Evolutionary conservation across 2,888 invertebrate genomes (phyloP).

Genomic region (Cybosia mesomella): DNA sequence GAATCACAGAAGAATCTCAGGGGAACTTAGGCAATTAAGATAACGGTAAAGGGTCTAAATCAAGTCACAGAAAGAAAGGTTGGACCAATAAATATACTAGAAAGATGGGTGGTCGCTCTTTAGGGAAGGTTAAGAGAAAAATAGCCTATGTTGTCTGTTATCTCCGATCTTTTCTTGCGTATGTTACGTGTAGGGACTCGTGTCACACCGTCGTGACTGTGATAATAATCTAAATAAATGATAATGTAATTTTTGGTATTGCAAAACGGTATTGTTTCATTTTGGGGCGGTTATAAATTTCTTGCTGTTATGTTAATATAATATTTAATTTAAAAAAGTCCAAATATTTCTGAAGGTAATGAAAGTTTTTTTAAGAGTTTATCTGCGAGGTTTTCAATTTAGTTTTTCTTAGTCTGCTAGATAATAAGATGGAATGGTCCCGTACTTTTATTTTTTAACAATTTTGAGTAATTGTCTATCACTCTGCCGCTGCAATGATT

Average conservation of each 20-base stretch:
- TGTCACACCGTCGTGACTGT: constrained; percentile 46
- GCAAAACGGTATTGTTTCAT: neutral
- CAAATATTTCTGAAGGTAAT: neutral
- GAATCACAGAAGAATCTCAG: constrained; percentile 54
- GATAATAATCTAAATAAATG: constrained; percentile 36
- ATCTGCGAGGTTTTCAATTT: too few species aligned
- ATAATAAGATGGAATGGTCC: too few species aligned
- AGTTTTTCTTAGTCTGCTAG: too few species aligned
- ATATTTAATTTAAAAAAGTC: neutral
- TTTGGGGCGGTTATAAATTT: neutral
- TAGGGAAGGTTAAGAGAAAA: constrained; percentile 76
- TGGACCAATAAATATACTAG: constrained; percentile 76
- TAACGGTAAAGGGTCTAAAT: constrained; percentile 72
- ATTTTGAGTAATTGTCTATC: too few species aligned
- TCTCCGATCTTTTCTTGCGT: constrained; percentile 70
- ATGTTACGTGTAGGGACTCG: constrained; percentile 53
- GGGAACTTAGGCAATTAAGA: constrained; percentile 81
- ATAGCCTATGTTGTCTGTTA: constrained; percentile 73
- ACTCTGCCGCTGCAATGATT: too few species aligned
- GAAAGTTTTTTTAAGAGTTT: neutral
- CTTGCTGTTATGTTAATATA: neutral
- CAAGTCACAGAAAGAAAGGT: constrained; percentile 77
- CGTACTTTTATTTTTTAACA: neutral
- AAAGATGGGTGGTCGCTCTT: constrained; percentile 67
- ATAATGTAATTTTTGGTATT: neutral